Percentiles rank a stretch among this genome's conserved stretches.
phyloP scores from a whole-genome alignment of 2,888 invertebrate species.

The Camptogramma bilineatum region DNA sequence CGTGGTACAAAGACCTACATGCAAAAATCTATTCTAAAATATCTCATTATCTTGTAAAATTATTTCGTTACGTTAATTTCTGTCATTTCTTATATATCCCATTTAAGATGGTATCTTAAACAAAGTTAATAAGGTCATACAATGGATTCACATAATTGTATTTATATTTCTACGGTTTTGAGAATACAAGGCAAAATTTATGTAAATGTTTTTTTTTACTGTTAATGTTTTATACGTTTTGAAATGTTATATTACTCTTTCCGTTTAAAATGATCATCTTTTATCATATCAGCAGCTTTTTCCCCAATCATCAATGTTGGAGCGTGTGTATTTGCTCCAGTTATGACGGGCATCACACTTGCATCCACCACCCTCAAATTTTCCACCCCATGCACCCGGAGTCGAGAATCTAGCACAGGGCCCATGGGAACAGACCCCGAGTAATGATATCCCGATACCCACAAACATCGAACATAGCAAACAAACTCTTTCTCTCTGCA shows the following conservation, averaged over 20 bases:
- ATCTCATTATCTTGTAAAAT: too few species aligned
- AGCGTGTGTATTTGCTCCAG: conserved; percentile 28
- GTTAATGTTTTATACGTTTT: too few species aligned
- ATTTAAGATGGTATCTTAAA: neutral
- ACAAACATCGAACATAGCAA: conserved; percentile 35
- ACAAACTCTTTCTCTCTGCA: conserved; percentile 36
- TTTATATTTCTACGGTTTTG: neutral
- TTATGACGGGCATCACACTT: conserved; percentile 39
- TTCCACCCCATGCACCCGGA: conserved; percentile 37
- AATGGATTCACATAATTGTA: neutral
- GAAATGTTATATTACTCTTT: neutral
- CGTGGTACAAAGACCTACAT: too few species aligned
- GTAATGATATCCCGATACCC: conserved; percentile 34
- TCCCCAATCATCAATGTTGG: conserved; percentile 37
- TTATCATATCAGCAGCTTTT: conserved; percentile 39
- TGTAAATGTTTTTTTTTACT: neutral
- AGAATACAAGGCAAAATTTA: neutral
- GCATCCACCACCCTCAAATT: conserved; percentile 43
- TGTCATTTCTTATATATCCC: neutral
- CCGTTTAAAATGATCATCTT: conserved; percentile 23
- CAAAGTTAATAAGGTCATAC: neutral
- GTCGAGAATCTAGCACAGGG: conserved; percentile 40
- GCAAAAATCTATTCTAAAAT: too few species aligned
- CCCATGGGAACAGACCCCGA: conserved; percentile 43
- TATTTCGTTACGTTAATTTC: neutral